Evolutionary conservation across 2,888 invertebrate species (phyloP).

Genomic region (Pammene fasciana): DNA sequence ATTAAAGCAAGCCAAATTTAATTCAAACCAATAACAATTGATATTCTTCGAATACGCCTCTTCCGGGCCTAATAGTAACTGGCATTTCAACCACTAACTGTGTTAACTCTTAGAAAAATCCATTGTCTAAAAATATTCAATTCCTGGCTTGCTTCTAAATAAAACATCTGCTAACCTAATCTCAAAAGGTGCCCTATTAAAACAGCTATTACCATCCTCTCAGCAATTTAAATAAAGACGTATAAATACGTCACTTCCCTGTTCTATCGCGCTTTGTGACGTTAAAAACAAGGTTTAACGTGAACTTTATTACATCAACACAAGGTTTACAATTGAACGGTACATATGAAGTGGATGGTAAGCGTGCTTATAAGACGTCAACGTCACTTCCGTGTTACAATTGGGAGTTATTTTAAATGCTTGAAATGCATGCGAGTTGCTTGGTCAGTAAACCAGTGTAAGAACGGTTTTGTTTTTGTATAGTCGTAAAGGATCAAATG

Average conservation of each 20-base stretch:
- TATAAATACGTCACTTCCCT: neutral
- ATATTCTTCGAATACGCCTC: too few species aligned
- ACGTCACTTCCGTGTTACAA: constrained; percentile 12
- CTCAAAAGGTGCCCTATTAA: neutral
- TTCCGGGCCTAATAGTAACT: too few species aligned
- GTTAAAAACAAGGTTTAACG: neutral
- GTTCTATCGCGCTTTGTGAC: neutral
- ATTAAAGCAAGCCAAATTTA: too few species aligned
- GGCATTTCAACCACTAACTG: too few species aligned
- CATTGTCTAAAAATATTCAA: too few species aligned
- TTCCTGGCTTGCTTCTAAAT: too few species aligned
- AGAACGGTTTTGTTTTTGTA: too few species aligned
- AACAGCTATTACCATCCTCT: constrained; percentile 4
- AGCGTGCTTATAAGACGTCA: neutral
- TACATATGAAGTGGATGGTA: neutral
- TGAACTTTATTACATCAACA: neutral
- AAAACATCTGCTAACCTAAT: too few species aligned
- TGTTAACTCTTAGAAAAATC: too few species aligned
- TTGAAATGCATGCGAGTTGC: neutral
- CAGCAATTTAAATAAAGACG: neutral
- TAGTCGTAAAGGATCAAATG: too few species aligned
- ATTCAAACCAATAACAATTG: too few species aligned
- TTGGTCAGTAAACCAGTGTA: neutral
- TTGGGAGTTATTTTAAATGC: neutral
- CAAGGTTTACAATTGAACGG: neutral